These are phyloP conservation scores for Hylaeus volcanicus DNA, from an alignment of 1,140 invertebrate genomes.

Conservation along the genomic window DNA sequence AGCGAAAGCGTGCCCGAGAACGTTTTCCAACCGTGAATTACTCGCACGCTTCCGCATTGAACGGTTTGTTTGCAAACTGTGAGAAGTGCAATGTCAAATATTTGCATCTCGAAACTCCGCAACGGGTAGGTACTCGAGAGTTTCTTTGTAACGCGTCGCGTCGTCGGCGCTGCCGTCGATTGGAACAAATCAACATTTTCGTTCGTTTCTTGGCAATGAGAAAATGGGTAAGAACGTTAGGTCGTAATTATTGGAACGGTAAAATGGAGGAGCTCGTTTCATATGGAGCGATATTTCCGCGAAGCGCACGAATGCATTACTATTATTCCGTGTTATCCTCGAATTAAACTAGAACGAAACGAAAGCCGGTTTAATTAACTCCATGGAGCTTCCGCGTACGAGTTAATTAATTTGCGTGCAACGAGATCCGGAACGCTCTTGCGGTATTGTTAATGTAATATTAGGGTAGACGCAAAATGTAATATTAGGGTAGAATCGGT, in stretches of 20 bases:
- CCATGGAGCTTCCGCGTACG: background rate
- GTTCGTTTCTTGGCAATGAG: background rate
- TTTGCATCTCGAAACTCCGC: constrained; percentile 2
- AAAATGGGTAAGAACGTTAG: background rate
- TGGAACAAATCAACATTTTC: background rate
- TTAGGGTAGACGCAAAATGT: background rate
- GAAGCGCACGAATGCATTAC: background rate
- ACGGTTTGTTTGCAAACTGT: background rate
- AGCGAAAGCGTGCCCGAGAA: background rate
- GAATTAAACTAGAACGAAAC: constrained; percentile 24
- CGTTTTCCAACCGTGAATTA: constrained; percentile 4
- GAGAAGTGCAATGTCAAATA: constrained; percentile 19
- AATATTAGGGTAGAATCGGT: background rate
- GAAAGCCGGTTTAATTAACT: constrained; percentile 18
- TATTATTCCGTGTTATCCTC: background rate
- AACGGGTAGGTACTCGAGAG: background rate
- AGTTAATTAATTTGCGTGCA: constrained; percentile 28
- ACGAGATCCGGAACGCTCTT: constrained; percentile 1
- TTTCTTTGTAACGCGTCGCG: background rate
- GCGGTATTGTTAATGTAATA: background rate
- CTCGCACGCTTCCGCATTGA: background rate
- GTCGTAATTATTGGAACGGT: background rate
- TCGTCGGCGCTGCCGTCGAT: too few relatives aligned
- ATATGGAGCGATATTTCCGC: background rate
- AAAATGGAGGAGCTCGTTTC: too few relatives aligned